Conservation (phyloP, 1,140 invertebrate species). For the Neelides sp. region DNA sequence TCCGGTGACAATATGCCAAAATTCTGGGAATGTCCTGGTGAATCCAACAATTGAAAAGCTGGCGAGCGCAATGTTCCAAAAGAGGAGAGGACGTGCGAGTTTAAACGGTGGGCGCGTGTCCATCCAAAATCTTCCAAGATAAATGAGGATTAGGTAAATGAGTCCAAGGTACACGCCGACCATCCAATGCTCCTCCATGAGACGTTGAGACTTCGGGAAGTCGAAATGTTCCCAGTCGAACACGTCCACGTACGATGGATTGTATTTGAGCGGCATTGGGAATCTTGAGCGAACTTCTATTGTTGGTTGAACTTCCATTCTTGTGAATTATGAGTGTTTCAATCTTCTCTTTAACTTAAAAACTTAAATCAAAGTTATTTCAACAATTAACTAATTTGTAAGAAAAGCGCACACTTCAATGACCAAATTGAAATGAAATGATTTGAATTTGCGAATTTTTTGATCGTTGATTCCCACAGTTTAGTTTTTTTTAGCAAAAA, state of each 20-base stretch:
- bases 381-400: too few relatives aligned
- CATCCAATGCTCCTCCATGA: neutral
- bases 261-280: too few relatives aligned
- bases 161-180: neutral
- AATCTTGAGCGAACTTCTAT: too few relatives aligned
- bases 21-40: neutral
- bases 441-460: too few relatives aligned
- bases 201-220: neutral
- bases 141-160: constrained; percentile 1
- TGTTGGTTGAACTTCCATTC: too few relatives aligned
- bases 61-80: constrained; percentile 7
- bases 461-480: too few relatives aligned
- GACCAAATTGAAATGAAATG: too few relatives aligned
- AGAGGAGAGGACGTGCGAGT: neutral
- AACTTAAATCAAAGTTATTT: too few relatives aligned
- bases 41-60: constrained; percentile 9
- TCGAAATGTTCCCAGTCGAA: constrained; percentile 1
- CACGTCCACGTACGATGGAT: neutral
- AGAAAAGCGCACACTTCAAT: too few relatives aligned
- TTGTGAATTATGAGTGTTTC: too few relatives aligned
- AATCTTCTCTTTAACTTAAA: too few relatives aligned
- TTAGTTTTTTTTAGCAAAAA: too few relatives aligned
- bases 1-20: neutral
- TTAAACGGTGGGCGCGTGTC: neutral
- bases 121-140: neutral